Evolutionary conservation across 2,113 vertebrate species (phyloP).

Genomic region (Phalacrocorax carbo): DNA sequence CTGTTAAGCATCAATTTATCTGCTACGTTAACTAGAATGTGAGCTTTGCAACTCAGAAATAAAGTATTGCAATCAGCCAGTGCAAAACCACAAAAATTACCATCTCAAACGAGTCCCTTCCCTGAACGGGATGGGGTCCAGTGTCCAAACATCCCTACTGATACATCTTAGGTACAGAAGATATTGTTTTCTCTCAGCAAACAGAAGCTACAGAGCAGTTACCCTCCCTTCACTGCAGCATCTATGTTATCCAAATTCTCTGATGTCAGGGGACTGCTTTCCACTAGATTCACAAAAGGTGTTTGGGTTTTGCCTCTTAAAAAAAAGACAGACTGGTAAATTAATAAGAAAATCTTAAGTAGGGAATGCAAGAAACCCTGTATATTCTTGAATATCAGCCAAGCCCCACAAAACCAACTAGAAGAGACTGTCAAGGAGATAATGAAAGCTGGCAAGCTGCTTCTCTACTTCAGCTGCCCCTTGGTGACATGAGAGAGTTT

Average conservation of each 20-base stretch:
- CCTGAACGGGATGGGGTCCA: rapidly evolving
- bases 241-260: background rate
- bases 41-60: background rate
- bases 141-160: background rate
- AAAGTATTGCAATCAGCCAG: background rate
- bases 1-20: background rate
- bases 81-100: background rate
- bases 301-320: background rate
- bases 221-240: background rate
- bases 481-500: background rate
- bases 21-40: background rate
- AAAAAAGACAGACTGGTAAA: background rate
- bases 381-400: background rate
- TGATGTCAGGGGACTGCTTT: background rate
- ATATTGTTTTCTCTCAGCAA: background rate
- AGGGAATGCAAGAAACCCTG: background rate
- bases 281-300: background rate
- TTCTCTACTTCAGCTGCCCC: background rate
- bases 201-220: background rate
- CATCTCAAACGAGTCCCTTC: background rate
- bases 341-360: background rate
- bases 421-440: background rate
- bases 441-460: background rate
- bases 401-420: background rate
- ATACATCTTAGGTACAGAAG: background rate